These are phyloP conservation scores for Antheraea mylitta DNA, from an alignment of 1,140 invertebrate species.

Conservation along the genomic window DNA sequence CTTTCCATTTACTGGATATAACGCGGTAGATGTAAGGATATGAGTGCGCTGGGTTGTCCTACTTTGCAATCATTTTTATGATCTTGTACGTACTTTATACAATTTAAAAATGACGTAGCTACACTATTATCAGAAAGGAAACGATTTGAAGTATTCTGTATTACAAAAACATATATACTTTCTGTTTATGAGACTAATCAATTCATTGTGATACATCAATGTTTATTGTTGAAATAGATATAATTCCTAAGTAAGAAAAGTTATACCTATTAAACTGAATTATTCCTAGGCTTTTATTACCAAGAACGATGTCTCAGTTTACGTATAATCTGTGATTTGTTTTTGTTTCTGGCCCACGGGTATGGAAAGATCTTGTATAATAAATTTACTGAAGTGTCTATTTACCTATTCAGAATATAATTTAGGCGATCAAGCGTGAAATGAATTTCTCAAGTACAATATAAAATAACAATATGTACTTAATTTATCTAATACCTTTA, in stretches of 20 bases:
- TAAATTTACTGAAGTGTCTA: background rate
- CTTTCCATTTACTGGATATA: constrained; percentile 57
- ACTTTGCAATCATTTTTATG: constrained; percentile 15
- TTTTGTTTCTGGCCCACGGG: no score
- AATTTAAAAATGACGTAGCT: background rate
- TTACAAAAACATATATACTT: no score
- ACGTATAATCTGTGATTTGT: no score
- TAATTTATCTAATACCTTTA: no score
- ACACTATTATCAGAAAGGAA: background rate
- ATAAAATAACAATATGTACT: background rate
- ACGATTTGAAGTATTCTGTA: background rate
- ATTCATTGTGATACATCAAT: no score
- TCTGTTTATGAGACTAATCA: no score
- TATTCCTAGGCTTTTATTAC: no score
- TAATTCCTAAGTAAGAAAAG: no score
- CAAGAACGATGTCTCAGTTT: no score
- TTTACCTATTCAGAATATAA: constrained; percentile 15
- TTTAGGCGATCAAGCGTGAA: constrained; percentile 31
- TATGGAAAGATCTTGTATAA: background rate
- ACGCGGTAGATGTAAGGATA: constrained; percentile 29
- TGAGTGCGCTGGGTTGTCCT: constrained; percentile 2
- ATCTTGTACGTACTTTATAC: background rate
- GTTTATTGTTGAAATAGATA: no score
- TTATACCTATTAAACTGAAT: no score
- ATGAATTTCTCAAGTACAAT: constrained; percentile 15